Conservation (phyloP, 2,797 vertebrate species). For the Falco biarmicus region DNA sequence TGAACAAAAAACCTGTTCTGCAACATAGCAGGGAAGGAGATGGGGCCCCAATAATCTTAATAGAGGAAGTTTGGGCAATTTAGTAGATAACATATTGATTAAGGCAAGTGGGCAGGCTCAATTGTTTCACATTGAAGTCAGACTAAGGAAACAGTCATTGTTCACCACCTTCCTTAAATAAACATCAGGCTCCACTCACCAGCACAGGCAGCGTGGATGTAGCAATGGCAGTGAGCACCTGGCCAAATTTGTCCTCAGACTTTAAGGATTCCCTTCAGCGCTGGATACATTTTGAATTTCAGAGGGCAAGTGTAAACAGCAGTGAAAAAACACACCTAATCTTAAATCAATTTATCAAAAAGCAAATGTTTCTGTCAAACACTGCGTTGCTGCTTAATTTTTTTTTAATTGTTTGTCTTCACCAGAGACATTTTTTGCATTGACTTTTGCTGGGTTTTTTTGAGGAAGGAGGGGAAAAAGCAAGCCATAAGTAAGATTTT, state of each 20-base stretch:
- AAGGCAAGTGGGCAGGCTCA: neutral
- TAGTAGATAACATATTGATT: constrained; percentile 35
- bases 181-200: neutral
- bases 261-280: neutral
- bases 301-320: neutral
- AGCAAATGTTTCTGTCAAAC: neutral
- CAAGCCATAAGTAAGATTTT: neutral
- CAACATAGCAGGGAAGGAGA: neutral
- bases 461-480: fast-evolving
- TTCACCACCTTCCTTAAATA: neutral
- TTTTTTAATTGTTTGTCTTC: neutral
- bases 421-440: neutral
- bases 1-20: neutral
- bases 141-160: neutral
- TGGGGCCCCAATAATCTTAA: neutral
- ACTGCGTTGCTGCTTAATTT: neutral
- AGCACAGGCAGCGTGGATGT: fast-evolving
- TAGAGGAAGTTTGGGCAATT: constrained; percentile 46
- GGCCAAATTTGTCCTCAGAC: neutral
- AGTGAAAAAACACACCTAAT: neutral
- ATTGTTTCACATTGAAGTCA: neutral
- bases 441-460: neutral
- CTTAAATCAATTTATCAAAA: neutral
- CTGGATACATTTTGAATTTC: neutral
- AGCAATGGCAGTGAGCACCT: neutral